Percentiles rank a stretch among this genome's conserved stretches.
phyloP scores from a whole-genome alignment of 2,113 vertebrate species.

The Natator depressus region DNA sequence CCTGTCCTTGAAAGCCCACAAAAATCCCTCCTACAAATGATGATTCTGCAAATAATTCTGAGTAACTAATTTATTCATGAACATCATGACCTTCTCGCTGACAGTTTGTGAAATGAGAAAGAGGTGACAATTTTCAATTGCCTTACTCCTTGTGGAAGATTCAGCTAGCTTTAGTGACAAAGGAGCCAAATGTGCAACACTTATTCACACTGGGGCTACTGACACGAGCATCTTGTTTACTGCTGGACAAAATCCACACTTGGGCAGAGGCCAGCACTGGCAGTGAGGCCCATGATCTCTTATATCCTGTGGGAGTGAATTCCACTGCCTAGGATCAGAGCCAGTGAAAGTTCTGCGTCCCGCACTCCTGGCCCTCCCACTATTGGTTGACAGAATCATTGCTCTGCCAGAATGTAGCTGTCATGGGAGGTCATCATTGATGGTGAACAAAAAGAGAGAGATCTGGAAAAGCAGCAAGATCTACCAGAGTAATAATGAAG shows the following conservation, averaged over 20 bases:
- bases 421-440: not conserved
- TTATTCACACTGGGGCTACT: not conserved
- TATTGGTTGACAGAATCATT: not conserved
- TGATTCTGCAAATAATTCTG: constrained; percentile 35
- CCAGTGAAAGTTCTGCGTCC: not conserved
- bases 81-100: constrained; percentile 18
- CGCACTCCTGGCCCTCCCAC: not conserved
- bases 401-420: not conserved
- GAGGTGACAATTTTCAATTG: constrained; percentile 47
- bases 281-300: not conserved
- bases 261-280: not conserved
- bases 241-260: not conserved
- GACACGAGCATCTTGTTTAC: not conserved
- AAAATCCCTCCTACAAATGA: constrained; percentile 27
- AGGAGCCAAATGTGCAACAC: not conserved
- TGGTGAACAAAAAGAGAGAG: constrained; percentile 6
- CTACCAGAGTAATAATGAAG: constrained; percentile 23
- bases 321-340: constrained; percentile 32
- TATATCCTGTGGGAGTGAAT: not conserved
- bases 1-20: not conserved
- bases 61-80: constrained; percentile 39
- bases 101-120: constrained; percentile 39
- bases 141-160: not conserved
- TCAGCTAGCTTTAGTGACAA: constrained; percentile 18
- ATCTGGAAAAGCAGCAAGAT: constrained; percentile 30